Base-by-base conservation (phyloP, 1,140 invertebrate genomes). In the Drosophila rhopaloa region DNA sequence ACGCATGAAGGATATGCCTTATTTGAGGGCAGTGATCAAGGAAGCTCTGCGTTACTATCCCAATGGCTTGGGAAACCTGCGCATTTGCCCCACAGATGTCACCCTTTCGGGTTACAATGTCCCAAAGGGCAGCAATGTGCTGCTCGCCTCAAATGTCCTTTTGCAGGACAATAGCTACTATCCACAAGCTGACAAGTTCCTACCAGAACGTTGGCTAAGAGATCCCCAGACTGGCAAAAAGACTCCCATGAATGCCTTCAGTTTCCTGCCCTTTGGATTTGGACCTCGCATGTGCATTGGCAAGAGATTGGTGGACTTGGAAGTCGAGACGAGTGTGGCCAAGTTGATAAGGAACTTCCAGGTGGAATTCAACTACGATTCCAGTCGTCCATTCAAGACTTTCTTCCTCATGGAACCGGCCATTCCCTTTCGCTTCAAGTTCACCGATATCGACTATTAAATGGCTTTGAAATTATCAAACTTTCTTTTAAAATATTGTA, bases 41-140 rank as follows among this genome's bases (percentile, higher is more conserved):
- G 94, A 94, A 62, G 95, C 95, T 6, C 93, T 97, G 19, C 93
- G 96, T 91, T 94, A 97, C 91, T 96, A 96, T 93, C 97, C 97
- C 27, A 96, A 97, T 10, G 96, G 97, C 5, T 94, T 97, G 59
- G 97, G 97, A 32, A 96, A 97, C 79, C 95, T 96, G 11, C 93
- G 97, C 53, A 95, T 95, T 61, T 94, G 96, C 47, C 95, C 95
- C 47, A 94, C 94, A 32, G 95, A 98, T 76, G 94, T 96, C 0
- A 93, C 95, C 5, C 95, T 98, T 35, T 94, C 94, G 32, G 97
- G 96, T 43, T 98, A 97, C 79, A 93, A 94, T 63, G 95, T 98
- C 68, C 97, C 97, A 16, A 96, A 97, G 93, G 96, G 96, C 73
- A 80, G 66, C 4, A 51, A 61, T 5, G 46, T 90, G 10, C 13